A percentile compares a stretch with the other conserved stretches of the same genome.
phyloP scores from a whole-genome alignment of 1,140 invertebrate genomes.

The Ips nitidus region DNA sequence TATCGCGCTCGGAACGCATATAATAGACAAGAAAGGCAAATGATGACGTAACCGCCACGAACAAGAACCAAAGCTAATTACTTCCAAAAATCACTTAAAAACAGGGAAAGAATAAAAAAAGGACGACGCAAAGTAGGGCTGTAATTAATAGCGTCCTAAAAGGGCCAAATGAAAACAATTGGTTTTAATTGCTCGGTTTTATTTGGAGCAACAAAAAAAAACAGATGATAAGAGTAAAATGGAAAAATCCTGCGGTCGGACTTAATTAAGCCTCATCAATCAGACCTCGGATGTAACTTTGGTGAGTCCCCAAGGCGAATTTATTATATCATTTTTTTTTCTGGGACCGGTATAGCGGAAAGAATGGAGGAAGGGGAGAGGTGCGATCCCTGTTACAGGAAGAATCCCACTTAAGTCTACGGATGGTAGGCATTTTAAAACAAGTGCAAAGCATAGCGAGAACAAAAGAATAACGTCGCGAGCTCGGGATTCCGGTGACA shows the following conservation, averaged over 20 bases:
- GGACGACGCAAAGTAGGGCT: background rate
- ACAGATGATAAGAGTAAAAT: constrained; percentile 26
- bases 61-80: too few relatives aligned
- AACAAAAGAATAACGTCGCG: constrained; percentile 3
- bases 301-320: too few relatives aligned
- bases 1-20: too few relatives aligned
- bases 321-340: too few relatives aligned
- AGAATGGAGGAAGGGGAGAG: too few relatives aligned
- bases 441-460: constrained; percentile 6
- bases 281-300: constrained; percentile 13
- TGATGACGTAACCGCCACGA: too few relatives aligned
- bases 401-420: constrained; percentile 8
- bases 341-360: too few relatives aligned
- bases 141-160: constrained; percentile 28
- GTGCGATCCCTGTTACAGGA: background rate
- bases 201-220: constrained; percentile 21
- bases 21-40: too few relatives aligned
- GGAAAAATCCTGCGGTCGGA: constrained; percentile 25
- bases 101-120: too few relatives aligned
- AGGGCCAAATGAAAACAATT: constrained; percentile 31
- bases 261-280: constrained; percentile 30
- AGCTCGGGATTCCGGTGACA: constrained; percentile 28
- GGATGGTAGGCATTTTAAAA: constrained; percentile 20
- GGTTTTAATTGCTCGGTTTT: constrained; percentile 27
- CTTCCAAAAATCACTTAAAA: too few relatives aligned